Evolutionary conservation across 2,888 invertebrate genomes (phyloP), one percentile per base, ranked within the genome.

Genomic region (Acrobasis repandana): DNA sequence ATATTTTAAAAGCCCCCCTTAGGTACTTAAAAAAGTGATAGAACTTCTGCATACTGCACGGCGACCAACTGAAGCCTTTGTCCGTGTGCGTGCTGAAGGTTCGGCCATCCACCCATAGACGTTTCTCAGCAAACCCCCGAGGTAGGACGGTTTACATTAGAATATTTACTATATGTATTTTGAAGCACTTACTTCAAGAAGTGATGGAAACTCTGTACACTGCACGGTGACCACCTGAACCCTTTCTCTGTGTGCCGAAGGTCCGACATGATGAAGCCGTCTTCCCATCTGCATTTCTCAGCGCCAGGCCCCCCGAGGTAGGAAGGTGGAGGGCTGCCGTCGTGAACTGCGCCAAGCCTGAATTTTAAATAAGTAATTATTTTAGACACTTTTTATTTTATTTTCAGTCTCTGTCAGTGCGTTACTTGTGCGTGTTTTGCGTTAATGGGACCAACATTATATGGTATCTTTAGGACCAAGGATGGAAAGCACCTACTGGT

Each of bases 191-290:
- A 98, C 98, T 98, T 98, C 69, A 98, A 93, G 87, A 98, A 98
- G 89, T 98, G 98, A 90, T 98, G 97, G 90, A 98, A 98, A 80
- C 97, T 98, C 70, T 97, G 95, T 61, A 98, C 95, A 74, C 97
- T 97, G 89, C 98, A 98, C 20, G 97, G 95, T 9, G 98, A 98
- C 98, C 98, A 98, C 73, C 97, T 94, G 93, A 98, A 98, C 33
- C 98, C 98, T 80, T 98, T 95, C 89, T 98, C 98, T 0, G 98
- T 98, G 86, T 98, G 98, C 74, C 98, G 93, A 66, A 98, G 93
- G 89, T 98, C 98, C 60, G 97, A 97, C 98, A 98, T 98, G 77
- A 98, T 98, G 92, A 96, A 98, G 60, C 98, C 98, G 84, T 98
- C 98, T 80, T 98, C 97, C 98, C 98, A 98, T 70, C 97, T 95